These are phyloP conservation scores for Eumaeus atala DNA, from an alignment of 1,140 invertebrate species.

Conservation along the genomic window DNA sequence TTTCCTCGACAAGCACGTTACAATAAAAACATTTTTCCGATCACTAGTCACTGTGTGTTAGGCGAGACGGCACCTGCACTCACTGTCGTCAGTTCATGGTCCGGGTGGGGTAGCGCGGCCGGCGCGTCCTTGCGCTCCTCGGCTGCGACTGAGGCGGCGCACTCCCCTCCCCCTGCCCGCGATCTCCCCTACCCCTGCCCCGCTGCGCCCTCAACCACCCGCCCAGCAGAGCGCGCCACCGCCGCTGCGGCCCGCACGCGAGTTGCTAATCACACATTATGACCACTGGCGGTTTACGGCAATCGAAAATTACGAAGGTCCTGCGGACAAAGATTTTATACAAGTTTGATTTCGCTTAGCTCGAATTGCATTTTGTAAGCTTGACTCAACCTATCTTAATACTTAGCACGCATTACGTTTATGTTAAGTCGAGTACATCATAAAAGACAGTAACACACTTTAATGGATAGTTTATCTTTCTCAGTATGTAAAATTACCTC, in stretches of 20 bases:
- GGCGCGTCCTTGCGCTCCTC: slow-evolving; percentile 23
- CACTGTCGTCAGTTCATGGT: slow-evolving; percentile 30
- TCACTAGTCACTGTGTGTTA: slow-evolving; percentile 10
- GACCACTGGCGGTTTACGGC: not conserved
- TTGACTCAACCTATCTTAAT: too few species aligned
- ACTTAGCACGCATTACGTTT: too few species aligned
- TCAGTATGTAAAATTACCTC: too few species aligned
- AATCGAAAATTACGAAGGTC: not conserved
- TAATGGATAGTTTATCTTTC: too few species aligned
- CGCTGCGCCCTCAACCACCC: slow-evolving; percentile 10
- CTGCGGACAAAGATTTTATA: too few species aligned
- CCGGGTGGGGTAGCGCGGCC: slow-evolving; percentile 21
- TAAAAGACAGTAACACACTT: too few species aligned
- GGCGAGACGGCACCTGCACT: slow-evolving; percentile 17
- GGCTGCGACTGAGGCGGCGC: slow-evolving; percentile 30
- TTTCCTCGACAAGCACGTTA: slow-evolving; percentile 18
- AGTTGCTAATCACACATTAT: slow-evolving; percentile 10
- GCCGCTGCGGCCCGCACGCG: slow-evolving; percentile 10
- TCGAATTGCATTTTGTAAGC: too few species aligned
- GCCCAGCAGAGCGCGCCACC: slow-evolving; percentile 8
- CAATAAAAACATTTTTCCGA: slow-evolving; percentile 25
- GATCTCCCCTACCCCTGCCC: slow-evolving; percentile 12
- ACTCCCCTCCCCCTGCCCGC: slow-evolving; percentile 17
- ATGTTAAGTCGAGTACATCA: too few species aligned
- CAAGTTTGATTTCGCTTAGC: too few species aligned